Conservation (phyloP, 2,113 vertebrate genomes). For the Uria aalge region DNA sequence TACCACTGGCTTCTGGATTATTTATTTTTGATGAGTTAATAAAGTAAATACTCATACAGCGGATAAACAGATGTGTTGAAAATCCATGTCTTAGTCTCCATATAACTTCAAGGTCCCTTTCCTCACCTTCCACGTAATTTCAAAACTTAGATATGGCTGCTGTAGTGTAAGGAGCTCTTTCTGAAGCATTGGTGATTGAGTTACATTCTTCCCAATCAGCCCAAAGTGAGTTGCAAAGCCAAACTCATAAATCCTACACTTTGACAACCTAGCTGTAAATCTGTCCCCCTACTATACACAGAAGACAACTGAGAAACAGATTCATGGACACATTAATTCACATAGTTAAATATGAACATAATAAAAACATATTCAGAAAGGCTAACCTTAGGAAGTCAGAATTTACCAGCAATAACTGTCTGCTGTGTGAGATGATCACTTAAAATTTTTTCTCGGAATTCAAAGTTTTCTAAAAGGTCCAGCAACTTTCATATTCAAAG, state of each 20-base stretch:
- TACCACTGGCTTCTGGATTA: not conserved
- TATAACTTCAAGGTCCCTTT: not conserved
- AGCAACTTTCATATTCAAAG: not conserved
- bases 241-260: not conserved
- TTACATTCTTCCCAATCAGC: not conserved
- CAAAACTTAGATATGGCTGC: not conserved
- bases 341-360: not conserved
- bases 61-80: not conserved
- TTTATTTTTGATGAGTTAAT: not conserved
- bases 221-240: not conserved
- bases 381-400: not conserved
- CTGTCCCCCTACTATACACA: not conserved
- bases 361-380: not conserved
- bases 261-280: not conserved
- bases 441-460: not conserved
- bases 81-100: not conserved
- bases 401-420: not conserved
- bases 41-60: not conserved
- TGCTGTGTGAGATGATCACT: not conserved
- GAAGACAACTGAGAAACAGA: not conserved
- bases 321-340: not conserved
- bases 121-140: not conserved
- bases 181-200: not conserved
- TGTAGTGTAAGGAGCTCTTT: not conserved
- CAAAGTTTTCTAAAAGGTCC: not conserved